phyloP scores from a whole-genome alignment of 2,113 vertebrate species.

The Bubo scandiacus region DNA sequence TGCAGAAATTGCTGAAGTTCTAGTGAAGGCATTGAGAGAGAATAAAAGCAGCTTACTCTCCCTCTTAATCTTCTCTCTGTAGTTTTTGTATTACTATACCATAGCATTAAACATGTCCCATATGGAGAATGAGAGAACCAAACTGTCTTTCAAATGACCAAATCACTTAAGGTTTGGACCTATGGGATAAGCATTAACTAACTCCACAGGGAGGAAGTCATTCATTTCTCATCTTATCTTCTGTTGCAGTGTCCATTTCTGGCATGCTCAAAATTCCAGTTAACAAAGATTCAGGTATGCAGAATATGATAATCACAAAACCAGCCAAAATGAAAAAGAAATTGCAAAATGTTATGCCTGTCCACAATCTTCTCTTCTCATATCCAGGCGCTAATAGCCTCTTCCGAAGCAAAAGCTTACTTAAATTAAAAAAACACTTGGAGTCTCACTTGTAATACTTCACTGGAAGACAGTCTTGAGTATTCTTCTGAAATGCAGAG shows the following conservation, averaged over 20 bases:
- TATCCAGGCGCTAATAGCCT: neutral
- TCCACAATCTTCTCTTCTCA: neutral
- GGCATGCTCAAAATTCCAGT: neutral
- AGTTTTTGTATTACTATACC: neutral
- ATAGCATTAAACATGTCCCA: neutral
- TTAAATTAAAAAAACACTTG: slow-evolving; percentile 17
- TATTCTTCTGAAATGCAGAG: slow-evolving; percentile 40
- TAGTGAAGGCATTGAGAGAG: neutral
- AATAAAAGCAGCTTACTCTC: neutral
- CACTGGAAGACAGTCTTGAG: slow-evolving; percentile 20
- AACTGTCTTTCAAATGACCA: neutral
- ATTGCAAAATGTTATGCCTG: neutral
- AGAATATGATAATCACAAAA: slow-evolving; percentile 14
- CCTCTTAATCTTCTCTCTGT: neutral
- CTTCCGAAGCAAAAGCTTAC: slow-evolving; percentile 17
- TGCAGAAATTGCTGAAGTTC: neutral
- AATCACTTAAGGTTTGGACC: neutral
- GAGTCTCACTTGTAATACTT: slow-evolving; percentile 28
- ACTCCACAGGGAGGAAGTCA: neutral
- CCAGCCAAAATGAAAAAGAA: neutral
- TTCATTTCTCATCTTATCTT: neutral
- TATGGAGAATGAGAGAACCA: neutral
- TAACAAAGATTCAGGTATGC: neutral
- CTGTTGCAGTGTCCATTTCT: neutral
- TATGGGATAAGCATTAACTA: slow-evolving; percentile 9